Evolutionary conservation across 2,888 invertebrate genomes (phyloP), one percentile per base, ranked within the genome.

Genomic region (Lithodes maja): DNA sequence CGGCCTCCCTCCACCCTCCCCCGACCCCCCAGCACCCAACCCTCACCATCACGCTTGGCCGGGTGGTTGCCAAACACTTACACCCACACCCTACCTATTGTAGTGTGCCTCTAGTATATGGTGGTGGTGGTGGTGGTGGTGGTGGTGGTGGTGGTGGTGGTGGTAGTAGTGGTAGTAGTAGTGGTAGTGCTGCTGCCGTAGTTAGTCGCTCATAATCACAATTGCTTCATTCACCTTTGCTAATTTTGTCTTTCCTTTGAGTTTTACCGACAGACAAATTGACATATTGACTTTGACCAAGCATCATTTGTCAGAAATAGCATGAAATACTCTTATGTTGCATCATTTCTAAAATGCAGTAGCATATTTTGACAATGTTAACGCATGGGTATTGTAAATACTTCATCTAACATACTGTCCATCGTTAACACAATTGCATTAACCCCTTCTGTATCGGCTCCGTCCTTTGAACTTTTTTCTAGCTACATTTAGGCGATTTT

Each of bases 101-200:
- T 33, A 33, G 33, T 33, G 33, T 33, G 33, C 33, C 33, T 33
- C 33, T 33, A 33, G 33, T 33, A 33, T 33, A 55, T 80, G 54
- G 54, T 80, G 80, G 3, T 80, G 80, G 69, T 82, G 69, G 78
- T 85, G 68, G 53, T 85, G 52, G 85, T 85, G 85, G 52, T 85
- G 79, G 50, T 85, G 69, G 79, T 78, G 55, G n/a, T 83, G 83
- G 33, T 54, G n/a, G 75, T 15, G 2, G 50, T 83, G 54, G 33
- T 83, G 15, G 69, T 68, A 9, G 74, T 52, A 17, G 52, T 17
- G 53, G 7, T 69, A 5, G 7, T 82, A 50, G 68, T 82, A 15
- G 12, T 85, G 49, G 52, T 85, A 3, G 33, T n/a, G 17, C 71
- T 71, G 71, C 5, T 71, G 71, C 5, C 5, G 71, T n/a, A 71